A percentile compares a stretch with the other conserved stretches of the same genome.
phyloP scores from a whole-genome alignment of 2,888 invertebrate species.

The Tribolium freemani region DNA sequence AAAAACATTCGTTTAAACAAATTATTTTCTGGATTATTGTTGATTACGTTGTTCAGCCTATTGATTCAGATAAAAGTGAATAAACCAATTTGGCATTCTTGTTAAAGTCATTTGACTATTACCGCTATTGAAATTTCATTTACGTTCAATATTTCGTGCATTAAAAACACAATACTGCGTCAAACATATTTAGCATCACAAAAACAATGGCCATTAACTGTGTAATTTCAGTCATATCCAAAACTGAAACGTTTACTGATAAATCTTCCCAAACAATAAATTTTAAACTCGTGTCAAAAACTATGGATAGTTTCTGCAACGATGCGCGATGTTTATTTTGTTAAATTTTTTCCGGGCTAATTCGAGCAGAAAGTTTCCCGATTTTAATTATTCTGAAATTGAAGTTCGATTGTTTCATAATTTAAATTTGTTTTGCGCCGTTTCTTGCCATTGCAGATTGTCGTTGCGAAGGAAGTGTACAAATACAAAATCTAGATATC shows the following conservation, averaged over 20 bases:
- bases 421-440: constrained; percentile 5
- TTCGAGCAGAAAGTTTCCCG: not conserved
- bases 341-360: not conserved
- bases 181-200: not conserved
- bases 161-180: not conserved
- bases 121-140: not conserved
- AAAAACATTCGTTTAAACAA: not conserved
- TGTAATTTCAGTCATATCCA: constrained; percentile 11
- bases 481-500: constrained; percentile 25
- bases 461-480: constrained; percentile 7
- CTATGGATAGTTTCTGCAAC: constrained; percentile 3
- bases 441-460: constrained; percentile 8
- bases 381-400: not conserved
- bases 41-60: too few relatives aligned
- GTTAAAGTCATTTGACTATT: not conserved
- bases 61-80: not conserved
- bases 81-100: not conserved
- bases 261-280: constrained; percentile 4
- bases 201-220: constrained; percentile 7
- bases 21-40: not conserved
- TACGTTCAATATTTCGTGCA: not conserved
- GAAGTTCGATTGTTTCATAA: not conserved
- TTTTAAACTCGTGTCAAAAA: constrained; percentile 5
- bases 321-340: not conserved
- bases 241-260: constrained; percentile 2